A percentile compares a stretch with the other conserved stretches of the same genome.
phyloP scores from a whole-genome alignment of 2,797 vertebrate genomes.

The Acanthornis magna region DNA sequence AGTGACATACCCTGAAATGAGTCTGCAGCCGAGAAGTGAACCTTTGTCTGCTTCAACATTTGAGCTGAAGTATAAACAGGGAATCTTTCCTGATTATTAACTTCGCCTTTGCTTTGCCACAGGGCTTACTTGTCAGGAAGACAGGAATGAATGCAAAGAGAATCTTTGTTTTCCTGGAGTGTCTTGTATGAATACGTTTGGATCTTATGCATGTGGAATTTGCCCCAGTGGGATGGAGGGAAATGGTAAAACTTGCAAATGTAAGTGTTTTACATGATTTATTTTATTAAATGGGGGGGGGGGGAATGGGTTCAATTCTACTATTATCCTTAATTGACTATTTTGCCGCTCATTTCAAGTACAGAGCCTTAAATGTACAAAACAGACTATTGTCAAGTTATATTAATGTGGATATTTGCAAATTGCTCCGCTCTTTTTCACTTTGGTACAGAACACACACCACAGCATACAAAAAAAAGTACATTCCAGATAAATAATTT shows the following conservation, averaged over 20 bases:
- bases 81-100: slow-evolving; percentile 36
- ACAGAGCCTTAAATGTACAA: neutral
- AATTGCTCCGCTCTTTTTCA: neutral
- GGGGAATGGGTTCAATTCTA: neutral
- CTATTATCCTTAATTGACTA: neutral
- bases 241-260: slow-evolving; percentile 76
- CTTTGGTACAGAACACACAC: neutral
- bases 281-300: neutral
- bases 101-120: slow-evolving; percentile 28
- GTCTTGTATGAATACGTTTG: slow-evolving; percentile 77
- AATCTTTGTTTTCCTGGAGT: slow-evolving; percentile 76
- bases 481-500: neutral
- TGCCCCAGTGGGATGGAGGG: slow-evolving; percentile 80
- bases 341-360: neutral
- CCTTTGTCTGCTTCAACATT: neutral
- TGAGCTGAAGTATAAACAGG: slow-evolving; percentile 12
- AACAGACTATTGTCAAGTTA: neutral
- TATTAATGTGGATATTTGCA: neutral
- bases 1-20: slow-evolving; percentile 7
- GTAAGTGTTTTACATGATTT: slow-evolving; percentile 57
- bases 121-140: slow-evolving; percentile 78
- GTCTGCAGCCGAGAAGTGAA: slow-evolving; percentile 18
- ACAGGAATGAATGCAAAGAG: slow-evolving; percentile 80
- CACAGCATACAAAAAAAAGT: neutral
- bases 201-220: slow-evolving; percentile 77